phyloP scores from a whole-genome alignment of 2,797 vertebrate species.

The Urocyon cinereoargenteus region DNA sequence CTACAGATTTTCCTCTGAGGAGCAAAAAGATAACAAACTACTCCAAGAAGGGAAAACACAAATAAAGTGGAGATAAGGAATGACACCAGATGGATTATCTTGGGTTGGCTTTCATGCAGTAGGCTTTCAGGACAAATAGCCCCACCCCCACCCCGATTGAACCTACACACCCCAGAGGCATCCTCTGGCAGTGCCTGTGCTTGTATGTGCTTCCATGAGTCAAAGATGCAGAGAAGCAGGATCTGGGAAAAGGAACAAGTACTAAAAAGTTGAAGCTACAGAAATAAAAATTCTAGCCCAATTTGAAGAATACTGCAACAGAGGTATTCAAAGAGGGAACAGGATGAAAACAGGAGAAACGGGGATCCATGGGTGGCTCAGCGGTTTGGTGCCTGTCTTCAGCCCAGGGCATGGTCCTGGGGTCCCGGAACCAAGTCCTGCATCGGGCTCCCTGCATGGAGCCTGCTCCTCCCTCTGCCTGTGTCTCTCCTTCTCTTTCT shows the following conservation, averaged over 20 bases:
- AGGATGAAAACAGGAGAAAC: neutral
- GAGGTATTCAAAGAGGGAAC: slow-evolving; percentile 40
- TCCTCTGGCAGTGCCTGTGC: neutral
- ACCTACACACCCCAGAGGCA: neutral
- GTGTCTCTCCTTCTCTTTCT: too few species aligned
- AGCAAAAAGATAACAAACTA: slow-evolving; percentile 66
- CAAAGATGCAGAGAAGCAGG: slow-evolving; percentile 41
- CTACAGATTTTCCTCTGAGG: slow-evolving; percentile 68
- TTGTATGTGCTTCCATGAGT: slow-evolving; percentile 26
- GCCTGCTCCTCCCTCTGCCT: too few species aligned
- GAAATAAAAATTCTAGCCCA: slow-evolving; percentile 50
- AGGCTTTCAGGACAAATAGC: slow-evolving; percentile 18
- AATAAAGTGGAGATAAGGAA: slow-evolving; percentile 34
- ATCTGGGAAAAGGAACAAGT: slow-evolving; percentile 32
- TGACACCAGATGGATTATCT: neutral
- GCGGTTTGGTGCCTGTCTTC: too few species aligned
- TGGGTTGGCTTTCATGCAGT: neutral
- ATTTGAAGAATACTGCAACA: slow-evolving; percentile 52
- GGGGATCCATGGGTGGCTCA: too few species aligned
- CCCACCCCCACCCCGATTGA: neutral
- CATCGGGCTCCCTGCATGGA: too few species aligned
- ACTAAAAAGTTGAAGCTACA: slow-evolving; percentile 44
- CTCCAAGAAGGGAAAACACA: slow-evolving; percentile 69
- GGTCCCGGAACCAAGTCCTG: too few species aligned
- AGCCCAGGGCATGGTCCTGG: too few species aligned